Base-by-base conservation (phyloP, 1,140 invertebrate genomes). In the Drosophila ambigua region DNA sequence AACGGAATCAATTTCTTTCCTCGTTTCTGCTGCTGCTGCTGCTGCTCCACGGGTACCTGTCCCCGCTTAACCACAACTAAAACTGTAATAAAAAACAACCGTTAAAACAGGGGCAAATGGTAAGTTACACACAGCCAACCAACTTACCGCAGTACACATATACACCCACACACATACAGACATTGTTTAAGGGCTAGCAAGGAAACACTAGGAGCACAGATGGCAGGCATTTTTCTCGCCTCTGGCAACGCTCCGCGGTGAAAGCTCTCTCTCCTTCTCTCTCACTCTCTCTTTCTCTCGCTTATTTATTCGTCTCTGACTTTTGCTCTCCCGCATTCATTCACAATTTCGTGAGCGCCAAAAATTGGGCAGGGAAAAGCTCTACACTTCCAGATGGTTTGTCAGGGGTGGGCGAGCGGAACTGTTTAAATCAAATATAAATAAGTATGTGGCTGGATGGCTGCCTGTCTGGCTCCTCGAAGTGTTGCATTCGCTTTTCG, bases 31-130 rank as follows among this genome's bases (percentile, higher is more conserved):
- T 65, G 20, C 20, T 20, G 20, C 67, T 45, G 26, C 26, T 31
- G 51, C 51, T 68, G 44, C 66, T 65, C 31, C 8, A 31, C 31
- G 31, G 31, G 55, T 68, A 65, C 16, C 63, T 67, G 45, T 57
- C 16, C 53, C 43, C 20, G 54, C 44, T 51, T 46, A 66, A 51
- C 43, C 61, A 62, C 41, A 59, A 77, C 61, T 58, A 63, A 60
- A 67, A 58, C 28, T 45, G 35, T 52, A 44, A 64, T 43, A 65
- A 44, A 57, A 66, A 77, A 57, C 76, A 66, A 75, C 53, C 59
- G 58, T 57, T 41, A 75, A 64, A 90, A 90, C 75, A 90, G 85
- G 85, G 85, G 78, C 74, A 90, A 90, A 67, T 90, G 85, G 85
- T 90, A 84, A 90, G 85, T 84, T 81, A 39, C 35, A 39, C 35